Conservation (phyloP, 1,140 invertebrate genomes). For the Oryzaephilus surinamensis region DNA sequence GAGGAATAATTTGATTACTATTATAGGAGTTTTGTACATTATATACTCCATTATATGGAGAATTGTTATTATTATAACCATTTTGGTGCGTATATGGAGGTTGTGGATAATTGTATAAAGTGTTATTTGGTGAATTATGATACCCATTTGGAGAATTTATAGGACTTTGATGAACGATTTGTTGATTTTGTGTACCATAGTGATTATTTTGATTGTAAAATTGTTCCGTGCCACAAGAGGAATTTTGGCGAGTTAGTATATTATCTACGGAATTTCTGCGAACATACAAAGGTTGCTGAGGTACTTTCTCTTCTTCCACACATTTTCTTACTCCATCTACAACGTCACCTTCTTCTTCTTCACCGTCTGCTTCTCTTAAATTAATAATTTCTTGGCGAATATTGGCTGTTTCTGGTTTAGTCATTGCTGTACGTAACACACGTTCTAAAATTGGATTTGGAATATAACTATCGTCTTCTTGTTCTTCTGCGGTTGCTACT, state of each 20-base stretch:
- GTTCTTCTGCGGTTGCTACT: constrained; percentile 82
- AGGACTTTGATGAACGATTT: too few species aligned
- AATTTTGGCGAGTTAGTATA: constrained; percentile 13
- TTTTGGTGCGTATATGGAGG: too few species aligned
- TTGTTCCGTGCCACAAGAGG: background rate
- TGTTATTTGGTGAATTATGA: too few species aligned
- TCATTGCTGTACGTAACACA: constrained; percentile 69
- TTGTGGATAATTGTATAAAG: too few species aligned
- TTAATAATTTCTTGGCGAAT: constrained; percentile 41
- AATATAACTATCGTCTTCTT: constrained; percentile 80
- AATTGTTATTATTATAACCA: too few species aligned
- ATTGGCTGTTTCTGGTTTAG: constrained; percentile 54
- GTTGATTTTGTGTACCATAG: background rate
- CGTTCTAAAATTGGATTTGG: constrained; percentile 83
- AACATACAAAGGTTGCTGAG: constrained; percentile 13
- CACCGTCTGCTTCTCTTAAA: constrained; percentile 38
- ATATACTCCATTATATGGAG: too few species aligned
- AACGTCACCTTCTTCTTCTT: constrained; percentile 23
- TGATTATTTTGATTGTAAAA: background rate
- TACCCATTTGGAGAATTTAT: too few species aligned
- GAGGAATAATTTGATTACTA: too few species aligned
- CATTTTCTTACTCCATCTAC: background rate
- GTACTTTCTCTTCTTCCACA: background rate
- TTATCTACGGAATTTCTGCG: constrained; percentile 23
- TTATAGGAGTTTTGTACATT: too few species aligned